Percentiles rank a stretch among this genome's conserved stretches.
These are phyloP conservation scores for Harpegnathos saltator DNA, from an alignment of 1,140 invertebrate genomes.

Conservation along the genomic window DNA sequence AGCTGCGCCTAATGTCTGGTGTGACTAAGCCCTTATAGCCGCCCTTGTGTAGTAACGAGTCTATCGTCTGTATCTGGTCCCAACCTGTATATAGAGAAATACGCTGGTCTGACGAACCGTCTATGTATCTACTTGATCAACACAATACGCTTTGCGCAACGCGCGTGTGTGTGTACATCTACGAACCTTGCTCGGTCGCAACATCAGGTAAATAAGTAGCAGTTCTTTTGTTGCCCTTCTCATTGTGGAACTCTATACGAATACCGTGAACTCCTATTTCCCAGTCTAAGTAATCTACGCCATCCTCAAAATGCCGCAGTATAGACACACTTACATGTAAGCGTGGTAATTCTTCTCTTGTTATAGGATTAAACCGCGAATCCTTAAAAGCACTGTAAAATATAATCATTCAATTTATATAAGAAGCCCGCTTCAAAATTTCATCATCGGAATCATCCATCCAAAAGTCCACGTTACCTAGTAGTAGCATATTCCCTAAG, in stretches of 20 bases:
- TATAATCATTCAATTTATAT: conserved; percentile 15
- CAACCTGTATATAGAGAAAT: conserved; percentile 89
- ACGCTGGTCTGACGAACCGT: background rate
- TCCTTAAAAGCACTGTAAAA: conserved; percentile 96
- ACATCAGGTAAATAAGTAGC: conserved; percentile 99
- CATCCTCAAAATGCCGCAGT: conserved; percentile 98
- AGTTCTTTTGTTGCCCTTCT: conserved; percentile 97
- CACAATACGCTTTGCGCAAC: no score
- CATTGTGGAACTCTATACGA: conserved; percentile 98
- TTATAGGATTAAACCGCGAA: conserved; percentile 99
- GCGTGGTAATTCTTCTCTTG: conserved; percentile 95
- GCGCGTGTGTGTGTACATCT: background rate
- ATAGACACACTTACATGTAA: conserved; percentile 98
- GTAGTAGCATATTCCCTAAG: conserved; percentile 98
- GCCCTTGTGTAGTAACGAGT: conserved; percentile 98
- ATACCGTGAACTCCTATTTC: conserved; percentile 99
- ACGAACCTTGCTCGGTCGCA: conserved; percentile 97
- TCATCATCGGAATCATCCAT: background rate
- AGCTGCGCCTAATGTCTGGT: conserved; percentile 93
- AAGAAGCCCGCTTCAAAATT: background rate
- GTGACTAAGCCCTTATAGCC: conserved; percentile 97
- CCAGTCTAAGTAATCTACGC: conserved; percentile 98
- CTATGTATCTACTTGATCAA: background rate
- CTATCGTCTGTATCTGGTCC: conserved; percentile 99
- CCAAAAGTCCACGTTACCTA: conserved; percentile 86